These are phyloP conservation scores for Ophion obscuratus DNA, from an alignment of 2,888 invertebrate species.

Conservation along the genomic window DNA sequence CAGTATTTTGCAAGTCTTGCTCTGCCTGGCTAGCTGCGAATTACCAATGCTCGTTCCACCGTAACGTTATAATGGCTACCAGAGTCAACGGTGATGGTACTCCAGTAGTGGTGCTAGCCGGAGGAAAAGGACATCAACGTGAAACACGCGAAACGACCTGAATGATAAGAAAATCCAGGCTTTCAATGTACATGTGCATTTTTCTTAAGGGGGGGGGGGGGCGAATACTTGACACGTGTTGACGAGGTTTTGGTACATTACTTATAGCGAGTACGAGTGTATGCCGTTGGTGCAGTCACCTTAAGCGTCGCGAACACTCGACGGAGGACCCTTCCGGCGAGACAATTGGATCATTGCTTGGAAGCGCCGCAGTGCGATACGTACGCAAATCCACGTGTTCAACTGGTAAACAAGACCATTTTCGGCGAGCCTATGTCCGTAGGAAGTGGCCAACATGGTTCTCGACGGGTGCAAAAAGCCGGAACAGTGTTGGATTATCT, in stretches of 20 bases:
- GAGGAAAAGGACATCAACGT: conserved; percentile 49
- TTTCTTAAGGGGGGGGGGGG: background rate
- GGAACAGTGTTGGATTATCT: background rate
- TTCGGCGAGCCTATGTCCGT: background rate
- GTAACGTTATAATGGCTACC: conserved; percentile 55
- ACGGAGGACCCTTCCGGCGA: conserved; percentile 7
- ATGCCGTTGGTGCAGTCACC: background rate
- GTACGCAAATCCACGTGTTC: background rate
- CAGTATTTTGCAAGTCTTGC: conserved; percentile 44
- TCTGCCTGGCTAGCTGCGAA: conserved; percentile 51
- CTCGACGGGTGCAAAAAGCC: background rate
- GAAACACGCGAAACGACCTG: conserved; percentile 47
- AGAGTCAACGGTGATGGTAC: conserved; percentile 5
- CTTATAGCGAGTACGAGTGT: background rate
- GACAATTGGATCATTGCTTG: conserved; percentile 6
- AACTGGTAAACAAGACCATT: conserved; percentile 18
- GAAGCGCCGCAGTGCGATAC: background rate
- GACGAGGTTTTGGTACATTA: conserved; percentile 2
- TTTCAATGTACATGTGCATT: background rate
- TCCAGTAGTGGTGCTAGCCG: conserved; percentile 29
- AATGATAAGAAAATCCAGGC: conserved; percentile 53
- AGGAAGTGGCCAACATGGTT: background rate
- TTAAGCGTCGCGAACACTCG: conserved; percentile 1
- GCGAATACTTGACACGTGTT: conserved; percentile 11
- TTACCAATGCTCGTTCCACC: conserved; percentile 62